Percentiles rank a stretch among this genome's conserved stretches.
These are phyloP conservation scores for Nannobrachium achirus DNA, from an alignment of 2,113 vertebrate species.

Conservation along the genomic window DNA sequence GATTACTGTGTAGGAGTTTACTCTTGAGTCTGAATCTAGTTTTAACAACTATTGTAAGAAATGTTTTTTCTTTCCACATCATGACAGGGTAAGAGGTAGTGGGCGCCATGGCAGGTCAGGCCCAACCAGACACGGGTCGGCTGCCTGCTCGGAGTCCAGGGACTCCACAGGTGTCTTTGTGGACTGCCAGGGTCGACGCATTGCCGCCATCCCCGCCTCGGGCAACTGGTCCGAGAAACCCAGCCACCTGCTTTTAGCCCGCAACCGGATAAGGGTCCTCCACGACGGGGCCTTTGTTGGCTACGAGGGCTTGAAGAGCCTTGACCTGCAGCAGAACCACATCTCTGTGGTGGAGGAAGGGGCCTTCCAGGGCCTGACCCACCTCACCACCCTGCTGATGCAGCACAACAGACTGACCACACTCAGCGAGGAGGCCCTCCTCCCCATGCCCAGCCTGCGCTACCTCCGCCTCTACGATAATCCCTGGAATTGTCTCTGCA, in stretches of 20 bases:
- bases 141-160: conserved; percentile 82
- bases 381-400: conserved; percentile 89
- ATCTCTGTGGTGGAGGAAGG: conserved; percentile 86
- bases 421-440: conserved; percentile 88
- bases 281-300: conserved; percentile 57
- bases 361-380: conserved; percentile 88
- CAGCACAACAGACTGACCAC: conserved; percentile 90
- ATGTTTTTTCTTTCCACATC: conserved; percentile 3
- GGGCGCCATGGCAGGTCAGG: conserved; percentile 65
- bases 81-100: conserved; percentile 54
- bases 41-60: too few species aligned
- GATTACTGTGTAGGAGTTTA: too few species aligned
- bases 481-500: conserved; percentile 91
- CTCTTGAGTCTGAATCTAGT: too few species aligned
- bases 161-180: conserved; percentile 86
- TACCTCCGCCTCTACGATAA: conserved; percentile 93
- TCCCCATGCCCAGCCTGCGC: conserved; percentile 83
- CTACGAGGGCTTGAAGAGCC: conserved; percentile 79
- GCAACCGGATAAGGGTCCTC: conserved; percentile 83
- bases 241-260: conserved; percentile 90
- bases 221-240: conserved; percentile 84
- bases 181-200: conserved; percentile 88
- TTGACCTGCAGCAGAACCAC: conserved; percentile 95
- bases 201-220: conserved; percentile 77
- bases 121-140: conserved; percentile 72